Evolutionary conservation across 2,888 invertebrate genomes (phyloP).

Genomic region (Drosophila neonasuta): DNA sequence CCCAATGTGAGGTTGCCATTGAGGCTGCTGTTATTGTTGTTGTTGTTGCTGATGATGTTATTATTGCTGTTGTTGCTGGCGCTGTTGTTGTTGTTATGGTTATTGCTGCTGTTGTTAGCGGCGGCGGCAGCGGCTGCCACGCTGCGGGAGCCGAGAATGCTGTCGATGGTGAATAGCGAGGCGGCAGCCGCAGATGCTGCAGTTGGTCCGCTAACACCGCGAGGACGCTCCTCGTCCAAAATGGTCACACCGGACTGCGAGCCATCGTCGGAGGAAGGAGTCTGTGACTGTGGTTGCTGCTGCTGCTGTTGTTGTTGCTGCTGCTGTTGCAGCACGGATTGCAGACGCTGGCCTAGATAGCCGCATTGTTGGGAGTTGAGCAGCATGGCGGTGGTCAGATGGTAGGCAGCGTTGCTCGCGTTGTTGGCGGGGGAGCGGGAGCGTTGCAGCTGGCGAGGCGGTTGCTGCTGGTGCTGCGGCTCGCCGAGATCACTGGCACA

Average conservation of each 20-base stretch:
- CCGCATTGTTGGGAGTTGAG: conserved; percentile 82
- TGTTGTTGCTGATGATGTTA: conserved; percentile 37
- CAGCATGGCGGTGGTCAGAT: conserved; percentile 82
- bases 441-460: conserved; percentile 58
- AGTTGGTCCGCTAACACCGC: conserved; percentile 55
- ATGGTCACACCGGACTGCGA: conserved; percentile 79
- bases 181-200: conserved; percentile 83
- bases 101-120: conserved; percentile 34
- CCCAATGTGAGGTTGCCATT: conserved; percentile 39
- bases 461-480: conserved; percentile 61
- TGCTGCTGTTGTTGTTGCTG: conserved; percentile 67
- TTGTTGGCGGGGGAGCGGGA: conserved; percentile 53
- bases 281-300: conserved; percentile 73
- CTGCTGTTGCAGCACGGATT: conserved; percentile 80
- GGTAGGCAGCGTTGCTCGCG: conserved; percentile 77
- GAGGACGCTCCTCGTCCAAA: conserved; percentile 76
- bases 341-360: conserved; percentile 81
- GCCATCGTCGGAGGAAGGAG: conserved; percentile 79
- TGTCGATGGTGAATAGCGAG: conserved; percentile 92
- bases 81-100: conserved; percentile 33
- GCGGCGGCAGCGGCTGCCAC: conserved; percentile 46
- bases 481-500: conserved; percentile 72
- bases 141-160: conserved; percentile 88
- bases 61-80: conserved; percentile 27
- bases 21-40: conserved; percentile 32